Percentiles rank a stretch among this genome's conserved stretches.
These are phyloP conservation scores for Mobula hypostoma DNA, from an alignment of 2,113 vertebrate species.

Conservation along the genomic window DNA sequence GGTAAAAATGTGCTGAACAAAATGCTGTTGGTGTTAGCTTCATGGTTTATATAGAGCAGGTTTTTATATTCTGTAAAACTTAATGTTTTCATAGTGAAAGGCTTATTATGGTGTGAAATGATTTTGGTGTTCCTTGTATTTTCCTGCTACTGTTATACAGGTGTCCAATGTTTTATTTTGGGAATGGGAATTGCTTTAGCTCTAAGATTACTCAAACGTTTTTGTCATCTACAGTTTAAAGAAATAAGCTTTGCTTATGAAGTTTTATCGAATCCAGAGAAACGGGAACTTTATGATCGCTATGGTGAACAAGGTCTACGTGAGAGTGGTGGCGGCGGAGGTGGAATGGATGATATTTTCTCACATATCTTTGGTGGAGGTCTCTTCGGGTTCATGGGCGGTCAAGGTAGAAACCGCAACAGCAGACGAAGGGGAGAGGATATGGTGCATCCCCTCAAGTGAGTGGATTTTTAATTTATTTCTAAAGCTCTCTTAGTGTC, in stretches of 20 bases:
- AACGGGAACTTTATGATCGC: constrained; percentile 88
- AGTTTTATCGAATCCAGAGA: constrained; percentile 91
- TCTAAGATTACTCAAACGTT: background rate
- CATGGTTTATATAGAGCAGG: background rate
- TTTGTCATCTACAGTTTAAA: constrained; percentile 72
- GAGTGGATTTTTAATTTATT: constrained; percentile 46
- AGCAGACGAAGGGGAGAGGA: constrained; percentile 92
- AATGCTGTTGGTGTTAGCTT: background rate
- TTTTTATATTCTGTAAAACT: background rate
- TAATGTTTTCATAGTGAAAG: background rate
- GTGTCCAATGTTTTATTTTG: background rate
- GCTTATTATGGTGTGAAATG: background rate
- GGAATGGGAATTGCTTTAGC: background rate
- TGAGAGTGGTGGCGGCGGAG: constrained; percentile 85
- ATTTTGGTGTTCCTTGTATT: background rate
- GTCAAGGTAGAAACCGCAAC: constrained; percentile 84
- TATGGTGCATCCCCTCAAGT: constrained; percentile 98
- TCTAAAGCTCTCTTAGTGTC: constrained; percentile 33
- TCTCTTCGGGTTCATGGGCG: constrained; percentile 94
- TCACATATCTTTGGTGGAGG: constrained; percentile 97
- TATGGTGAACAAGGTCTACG: constrained; percentile 95
- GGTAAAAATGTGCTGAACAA: background rate
- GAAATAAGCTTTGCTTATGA: constrained; percentile 99
- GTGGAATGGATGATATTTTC: constrained; percentile 97
- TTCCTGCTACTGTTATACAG: background rate